Evolutionary conservation across 2,797 vertebrate genomes (phyloP).

Genomic region (Cryptoblepharus egeriae): DNA sequence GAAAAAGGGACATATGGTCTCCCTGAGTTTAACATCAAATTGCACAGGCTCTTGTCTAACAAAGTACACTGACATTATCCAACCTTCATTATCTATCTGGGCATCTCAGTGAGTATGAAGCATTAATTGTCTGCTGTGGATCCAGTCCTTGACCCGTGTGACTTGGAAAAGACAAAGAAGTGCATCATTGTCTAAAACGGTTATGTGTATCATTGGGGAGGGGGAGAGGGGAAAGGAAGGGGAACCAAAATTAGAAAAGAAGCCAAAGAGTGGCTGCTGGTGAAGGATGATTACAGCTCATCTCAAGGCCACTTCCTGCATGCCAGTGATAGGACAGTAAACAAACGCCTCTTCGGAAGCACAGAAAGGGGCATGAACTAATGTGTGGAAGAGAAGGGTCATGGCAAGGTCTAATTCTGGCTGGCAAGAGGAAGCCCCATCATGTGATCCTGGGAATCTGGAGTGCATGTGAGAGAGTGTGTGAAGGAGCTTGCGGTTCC

Average conservation of each 20-base stretch:
- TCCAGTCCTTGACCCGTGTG: background rate
- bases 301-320: constrained; percentile 76
- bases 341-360: constrained; percentile 71
- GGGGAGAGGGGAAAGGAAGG: constrained; percentile 33
- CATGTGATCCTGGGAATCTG: constrained; percentile 73
- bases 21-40: no score
- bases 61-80: background rate
- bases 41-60: background rate
- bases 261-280: constrained; percentile 81
- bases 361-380: constrained; percentile 68
- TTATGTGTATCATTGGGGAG: background rate
- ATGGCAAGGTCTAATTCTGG: constrained; percentile 56
- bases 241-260: constrained; percentile 70
- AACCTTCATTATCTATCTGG: background rate
- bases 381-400: constrained; percentile 67
- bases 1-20: no score
- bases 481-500: constrained; percentile 50
- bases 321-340: constrained; percentile 75
- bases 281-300: constrained; percentile 74
- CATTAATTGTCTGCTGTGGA: background rate
- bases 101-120: no score
- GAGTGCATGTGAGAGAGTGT: constrained; percentile 52
- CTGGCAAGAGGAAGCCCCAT: constrained; percentile 67
- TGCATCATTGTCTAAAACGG: background rate
- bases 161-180: background rate